A percentile compares a stretch with the other conserved stretches of the same genome.
Evolutionary conservation across 2,797 vertebrate species (phyloP).

Genomic region (Pseudomugil gertrudae): DNA sequence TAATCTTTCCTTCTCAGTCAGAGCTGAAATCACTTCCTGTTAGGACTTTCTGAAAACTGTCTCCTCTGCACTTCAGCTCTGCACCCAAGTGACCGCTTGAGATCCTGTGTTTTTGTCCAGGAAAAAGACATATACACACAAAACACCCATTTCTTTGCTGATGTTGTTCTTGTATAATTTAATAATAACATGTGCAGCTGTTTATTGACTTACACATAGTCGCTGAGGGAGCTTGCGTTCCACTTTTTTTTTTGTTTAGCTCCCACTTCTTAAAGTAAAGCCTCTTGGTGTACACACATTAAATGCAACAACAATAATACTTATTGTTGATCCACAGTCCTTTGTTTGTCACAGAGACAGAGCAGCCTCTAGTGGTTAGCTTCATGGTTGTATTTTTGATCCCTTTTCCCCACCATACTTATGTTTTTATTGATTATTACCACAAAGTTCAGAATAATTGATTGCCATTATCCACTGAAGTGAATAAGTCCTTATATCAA

Average conservation of each 20-base stretch:
- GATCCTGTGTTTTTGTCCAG: slow-evolving; percentile 9
- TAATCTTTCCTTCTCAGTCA: slow-evolving; percentile 42
- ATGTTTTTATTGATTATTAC: slow-evolving; percentile 33
- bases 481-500: not conserved
- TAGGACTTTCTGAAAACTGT: slow-evolving; percentile 22
- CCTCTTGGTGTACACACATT: slow-evolving; percentile 17
- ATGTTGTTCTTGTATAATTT: slow-evolving; percentile 6
- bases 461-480: not conserved
- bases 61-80: slow-evolving; percentile 42
- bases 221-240: slow-evolving; percentile 13
- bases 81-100: slow-evolving; percentile 1
- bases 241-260: not conserved
- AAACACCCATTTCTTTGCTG: not conserved
- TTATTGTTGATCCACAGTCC: slow-evolving; percentile 2
- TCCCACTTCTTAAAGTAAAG: slow-evolving; percentile 24
- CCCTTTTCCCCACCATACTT: not conserved
- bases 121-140: slow-evolving; percentile 3
- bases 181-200: slow-evolving; percentile 5
- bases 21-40: slow-evolving; percentile 37
- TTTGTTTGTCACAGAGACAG: slow-evolving; percentile 61
- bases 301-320: slow-evolving; percentile 22
- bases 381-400: not conserved
- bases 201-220: slow-evolving; percentile 18
- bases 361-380: slow-evolving; percentile 77
- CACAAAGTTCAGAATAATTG: slow-evolving; percentile 21